phyloP scores from a whole-genome alignment of 2,113 vertebrate genomes.

The Hippoglossus stenolepis region DNA sequence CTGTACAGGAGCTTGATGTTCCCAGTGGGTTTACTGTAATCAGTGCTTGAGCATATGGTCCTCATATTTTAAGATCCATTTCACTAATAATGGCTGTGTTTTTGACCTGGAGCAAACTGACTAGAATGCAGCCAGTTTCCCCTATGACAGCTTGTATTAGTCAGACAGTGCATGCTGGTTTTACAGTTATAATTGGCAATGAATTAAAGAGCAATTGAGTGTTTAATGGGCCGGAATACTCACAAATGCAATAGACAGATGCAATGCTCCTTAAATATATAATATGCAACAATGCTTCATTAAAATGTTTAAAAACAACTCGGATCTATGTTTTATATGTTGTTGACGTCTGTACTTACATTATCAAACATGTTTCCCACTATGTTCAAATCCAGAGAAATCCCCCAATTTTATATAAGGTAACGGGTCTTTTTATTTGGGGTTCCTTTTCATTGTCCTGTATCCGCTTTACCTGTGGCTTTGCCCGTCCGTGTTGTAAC shows the following conservation, averaged over 20 bases:
- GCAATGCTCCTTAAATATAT: not conserved
- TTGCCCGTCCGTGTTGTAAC: too few relatives aligned
- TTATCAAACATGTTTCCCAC: too few relatives aligned
- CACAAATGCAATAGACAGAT: not conserved
- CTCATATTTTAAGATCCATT: slow-evolving; percentile 54
- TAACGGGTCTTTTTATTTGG: too few relatives aligned
- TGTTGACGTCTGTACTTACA: too few relatives aligned
- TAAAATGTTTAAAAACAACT: too few relatives aligned
- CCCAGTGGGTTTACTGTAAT: slow-evolving; percentile 53
- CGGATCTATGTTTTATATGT: too few relatives aligned
- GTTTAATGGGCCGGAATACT: not conserved
- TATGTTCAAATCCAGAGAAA: too few relatives aligned
- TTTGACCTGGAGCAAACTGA: slow-evolving; percentile 56
- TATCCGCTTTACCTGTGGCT: too few relatives aligned
- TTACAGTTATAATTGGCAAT: slow-evolving; percentile 32
- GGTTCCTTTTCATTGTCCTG: too few relatives aligned
- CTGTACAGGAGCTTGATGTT: slow-evolving; percentile 32
- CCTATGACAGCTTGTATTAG: slow-evolving; percentile 34
- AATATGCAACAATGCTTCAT: too few relatives aligned
- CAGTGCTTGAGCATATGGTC: slow-evolving; percentile 55
- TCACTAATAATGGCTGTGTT: slow-evolving; percentile 48
- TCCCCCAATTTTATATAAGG: too few relatives aligned
- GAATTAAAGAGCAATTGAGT: slow-evolving; percentile 8
- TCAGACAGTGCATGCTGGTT: slow-evolving; percentile 27
- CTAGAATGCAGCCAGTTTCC: slow-evolving; percentile 40